A percentile compares a stretch with the other conserved stretches of the same genome.
phyloP scores from a whole-genome alignment of 2,797 vertebrate species.

The Cottoperca gobio region DNA sequence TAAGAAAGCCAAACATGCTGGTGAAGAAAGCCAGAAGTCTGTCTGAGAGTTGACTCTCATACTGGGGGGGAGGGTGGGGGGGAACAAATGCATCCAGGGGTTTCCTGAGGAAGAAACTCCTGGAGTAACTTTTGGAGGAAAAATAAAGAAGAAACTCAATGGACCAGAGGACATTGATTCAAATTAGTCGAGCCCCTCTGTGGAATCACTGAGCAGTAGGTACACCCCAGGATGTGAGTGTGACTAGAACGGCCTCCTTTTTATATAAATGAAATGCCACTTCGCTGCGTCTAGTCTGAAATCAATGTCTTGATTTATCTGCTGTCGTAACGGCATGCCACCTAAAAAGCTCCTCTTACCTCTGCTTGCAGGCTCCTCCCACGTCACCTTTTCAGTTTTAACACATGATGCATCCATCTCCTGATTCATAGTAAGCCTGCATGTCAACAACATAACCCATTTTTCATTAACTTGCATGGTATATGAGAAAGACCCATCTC shows the following conservation, averaged over 20 bases:
- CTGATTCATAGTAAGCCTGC: slow-evolving; percentile 78
- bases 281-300: slow-evolving; percentile 64
- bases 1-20: slow-evolving; percentile 60
- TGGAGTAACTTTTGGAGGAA: slow-evolving; percentile 38
- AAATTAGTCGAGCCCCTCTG: slow-evolving; percentile 62
- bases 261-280: slow-evolving; percentile 26
- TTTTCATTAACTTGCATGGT: slow-evolving; percentile 81
- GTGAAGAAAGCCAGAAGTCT: slow-evolving; percentile 56
- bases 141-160: slow-evolving; percentile 19
- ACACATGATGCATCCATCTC: slow-evolving; percentile 46
- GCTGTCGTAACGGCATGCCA: slow-evolving; percentile 74
- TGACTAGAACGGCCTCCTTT: slow-evolving; percentile 40
- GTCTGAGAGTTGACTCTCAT: slow-evolving; percentile 46
- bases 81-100: slow-evolving; percentile 48
- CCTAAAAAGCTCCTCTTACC: slow-evolving; percentile 83
- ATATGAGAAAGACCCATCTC: slow-evolving; percentile 63
- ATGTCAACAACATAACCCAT: slow-evolving; percentile 68
- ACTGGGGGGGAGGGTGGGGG: slow-evolving; percentile 30
- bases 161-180: slow-evolving; percentile 75
- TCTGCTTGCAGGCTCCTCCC: slow-evolving; percentile 83
- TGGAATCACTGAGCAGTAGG: slow-evolving; percentile 59
- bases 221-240: slow-evolving; percentile 64
- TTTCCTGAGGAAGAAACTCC: slow-evolving; percentile 57
- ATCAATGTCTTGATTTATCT: slow-evolving; percentile 72
- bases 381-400: slow-evolving; percentile 66